phyloP scores from a whole-genome alignment of 64 coral and sea anemone genomes.

The Orbicella faveolata region DNA sequence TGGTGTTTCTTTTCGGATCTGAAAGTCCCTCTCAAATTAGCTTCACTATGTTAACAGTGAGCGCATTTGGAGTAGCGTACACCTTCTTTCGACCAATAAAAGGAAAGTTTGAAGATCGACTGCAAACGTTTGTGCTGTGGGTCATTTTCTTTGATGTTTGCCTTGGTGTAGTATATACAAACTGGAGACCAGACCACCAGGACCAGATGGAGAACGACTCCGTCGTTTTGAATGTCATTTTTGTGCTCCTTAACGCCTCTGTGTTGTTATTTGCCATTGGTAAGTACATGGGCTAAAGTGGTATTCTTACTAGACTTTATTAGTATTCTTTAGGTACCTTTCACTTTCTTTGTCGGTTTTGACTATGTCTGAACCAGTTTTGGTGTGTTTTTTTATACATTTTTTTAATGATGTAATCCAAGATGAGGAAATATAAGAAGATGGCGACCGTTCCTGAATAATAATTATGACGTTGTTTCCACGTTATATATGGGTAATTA shows the following conservation, averaged over 20 bases:
- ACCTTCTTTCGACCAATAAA: neutral
- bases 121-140: slow-evolving; percentile 9
- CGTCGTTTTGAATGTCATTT: neutral
- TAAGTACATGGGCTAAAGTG: neutral
- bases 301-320: neutral
- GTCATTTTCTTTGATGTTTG: slow-evolving; percentile 15
- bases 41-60: neutral
- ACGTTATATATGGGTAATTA: too few species aligned
- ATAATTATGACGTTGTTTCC: too few species aligned
- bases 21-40: neutral
- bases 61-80: slow-evolving; percentile 7
- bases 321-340: neutral
- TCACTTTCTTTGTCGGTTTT: neutral
- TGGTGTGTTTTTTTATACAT: too few species aligned
- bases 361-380: too few species aligned
- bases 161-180: neutral
- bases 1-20: neutral
- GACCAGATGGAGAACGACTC: neutral
- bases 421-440: too few species aligned
- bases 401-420: too few species aligned
- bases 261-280: neutral
- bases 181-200: neutral
- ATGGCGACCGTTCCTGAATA: too few species aligned
- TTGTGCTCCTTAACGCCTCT: neutral
- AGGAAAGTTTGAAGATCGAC: slow-evolving; percentile 11